phyloP scores from a whole-genome alignment of 1,140 invertebrate species.

The Ganaspis sp. region DNA sequence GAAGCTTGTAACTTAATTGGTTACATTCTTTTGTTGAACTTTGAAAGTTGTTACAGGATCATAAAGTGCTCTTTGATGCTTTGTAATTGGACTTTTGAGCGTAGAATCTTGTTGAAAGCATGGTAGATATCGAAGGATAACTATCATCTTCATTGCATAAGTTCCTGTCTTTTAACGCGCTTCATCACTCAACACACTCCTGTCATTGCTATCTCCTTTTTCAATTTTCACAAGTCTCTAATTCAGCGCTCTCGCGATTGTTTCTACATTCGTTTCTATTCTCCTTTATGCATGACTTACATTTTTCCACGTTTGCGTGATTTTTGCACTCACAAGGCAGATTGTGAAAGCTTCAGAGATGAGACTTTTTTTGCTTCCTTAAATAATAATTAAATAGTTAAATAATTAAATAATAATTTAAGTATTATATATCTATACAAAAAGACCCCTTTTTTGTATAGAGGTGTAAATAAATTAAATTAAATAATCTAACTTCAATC shows the following conservation, averaged over 20 bases:
- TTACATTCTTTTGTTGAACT: constrained; percentile 6
- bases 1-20: constrained; percentile 5
- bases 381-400: no score
- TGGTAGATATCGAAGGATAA: constrained; percentile 40
- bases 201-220: not conserved
- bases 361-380: not conserved
- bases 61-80: constrained; percentile 15
- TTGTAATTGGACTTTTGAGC: not conserved
- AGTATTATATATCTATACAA: no score
- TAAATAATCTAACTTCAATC: no score
- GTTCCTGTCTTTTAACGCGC: not conserved
- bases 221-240: not conserved
- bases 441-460: no score
- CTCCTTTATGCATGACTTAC: not conserved
- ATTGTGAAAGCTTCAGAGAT: not conserved
- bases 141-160: constrained; percentile 15
- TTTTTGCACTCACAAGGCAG: not conserved
- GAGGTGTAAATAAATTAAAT: no score
- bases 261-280: no score
- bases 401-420: no score
- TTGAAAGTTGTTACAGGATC: not conserved
- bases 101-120: constrained; percentile 46
- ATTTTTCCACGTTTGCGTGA: not conserved
- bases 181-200: not conserved
- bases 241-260: not conserved